phyloP scores from a whole-genome alignment of 92 coral and sea anemone genomes.

The Porites rus region DNA sequence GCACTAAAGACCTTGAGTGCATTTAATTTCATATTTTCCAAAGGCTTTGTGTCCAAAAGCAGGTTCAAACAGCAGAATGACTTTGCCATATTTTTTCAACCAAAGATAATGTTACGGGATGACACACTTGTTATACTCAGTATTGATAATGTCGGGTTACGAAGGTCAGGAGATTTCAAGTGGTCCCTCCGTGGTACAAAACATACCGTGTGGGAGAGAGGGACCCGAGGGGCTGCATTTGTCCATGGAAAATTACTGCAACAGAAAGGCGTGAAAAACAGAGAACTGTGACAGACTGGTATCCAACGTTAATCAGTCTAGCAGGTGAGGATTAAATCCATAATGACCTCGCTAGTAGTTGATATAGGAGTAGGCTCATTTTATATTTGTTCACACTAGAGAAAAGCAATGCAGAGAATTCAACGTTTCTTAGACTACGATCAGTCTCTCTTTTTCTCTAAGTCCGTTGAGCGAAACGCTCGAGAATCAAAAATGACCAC shows the following conservation, averaged over 20 bases:
- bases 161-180: constrained; percentile 45
- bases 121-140: constrained; percentile 69
- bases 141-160: constrained; percentile 75
- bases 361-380: background rate
- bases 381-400: background rate
- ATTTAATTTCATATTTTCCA: no score
- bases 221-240: constrained; percentile 74
- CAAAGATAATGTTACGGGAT: constrained; percentile 17
- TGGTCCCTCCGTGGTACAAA: constrained; percentile 59
- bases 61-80: no score
- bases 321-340: constrained; percentile 23
- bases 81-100: background rate
- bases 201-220: constrained; percentile 73
- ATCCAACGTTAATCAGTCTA: constrained; percentile 40
- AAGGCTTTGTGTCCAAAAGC: no score
- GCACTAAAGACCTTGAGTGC: no score
- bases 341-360: background rate
- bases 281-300: constrained; percentile 67
- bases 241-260: constrained; percentile 62
- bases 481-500: no score
- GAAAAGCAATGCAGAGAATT: background rate
- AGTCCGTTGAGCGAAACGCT: no score
- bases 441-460: no score
- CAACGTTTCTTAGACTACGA: no score
- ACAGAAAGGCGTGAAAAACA: constrained; percentile 41